Conservation (phyloP, 2,797 vertebrate genomes). For the Hipposideros larvatus region DNA sequence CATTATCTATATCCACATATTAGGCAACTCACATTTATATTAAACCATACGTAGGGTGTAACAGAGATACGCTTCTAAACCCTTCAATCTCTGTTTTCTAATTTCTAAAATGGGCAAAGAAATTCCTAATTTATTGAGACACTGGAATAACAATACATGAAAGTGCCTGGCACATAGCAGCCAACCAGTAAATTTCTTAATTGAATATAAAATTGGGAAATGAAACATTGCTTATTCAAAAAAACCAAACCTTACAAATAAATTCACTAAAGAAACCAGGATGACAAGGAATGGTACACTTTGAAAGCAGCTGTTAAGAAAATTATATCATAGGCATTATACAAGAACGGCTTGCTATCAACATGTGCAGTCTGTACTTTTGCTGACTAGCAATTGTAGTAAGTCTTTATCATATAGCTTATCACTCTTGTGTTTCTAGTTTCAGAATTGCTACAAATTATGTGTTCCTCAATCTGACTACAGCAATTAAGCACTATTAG, state of each 20-base stretch:
- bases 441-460: constrained; percentile 85
- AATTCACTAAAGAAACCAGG: constrained; percentile 55
- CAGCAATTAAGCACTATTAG: constrained; percentile 85
- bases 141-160: neutral
- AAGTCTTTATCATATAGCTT: constrained; percentile 70
- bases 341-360: constrained; percentile 71
- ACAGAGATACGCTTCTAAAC: constrained; percentile 43
- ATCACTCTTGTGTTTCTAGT: constrained; percentile 80
- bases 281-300: constrained; percentile 63
- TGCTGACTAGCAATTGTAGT: constrained; percentile 40
- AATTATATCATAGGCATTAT: constrained; percentile 19
- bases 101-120: constrained; percentile 47
- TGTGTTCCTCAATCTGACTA: constrained; percentile 78
- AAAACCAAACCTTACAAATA: neutral
- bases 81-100: constrained; percentile 48
- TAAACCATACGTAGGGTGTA: neutral
- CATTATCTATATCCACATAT: neutral
- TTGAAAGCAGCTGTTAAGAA: constrained; percentile 74
- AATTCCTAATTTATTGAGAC: neutral
- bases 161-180: neutral
- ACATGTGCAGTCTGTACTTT: constrained; percentile 68
- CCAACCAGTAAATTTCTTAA: constrained; percentile 12
- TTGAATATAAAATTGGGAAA: constrained; percentile 50
- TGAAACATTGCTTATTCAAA: neutral
- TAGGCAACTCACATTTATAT: neutral